phyloP scores from a whole-genome alignment of 2,888 invertebrate species.

The Heliconius aoede region DNA sequence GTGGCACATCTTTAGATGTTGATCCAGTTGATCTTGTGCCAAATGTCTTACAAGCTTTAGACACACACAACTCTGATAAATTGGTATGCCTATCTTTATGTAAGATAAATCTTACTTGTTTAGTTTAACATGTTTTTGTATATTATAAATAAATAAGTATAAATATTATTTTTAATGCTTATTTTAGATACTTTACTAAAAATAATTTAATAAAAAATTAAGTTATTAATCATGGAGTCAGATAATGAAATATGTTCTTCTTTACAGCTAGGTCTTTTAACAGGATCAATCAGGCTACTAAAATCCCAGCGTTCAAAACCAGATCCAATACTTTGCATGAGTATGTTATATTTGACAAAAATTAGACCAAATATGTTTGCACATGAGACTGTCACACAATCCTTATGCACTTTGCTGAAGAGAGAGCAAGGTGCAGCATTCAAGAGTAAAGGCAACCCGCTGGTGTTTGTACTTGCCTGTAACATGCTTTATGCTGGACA shows the following conservation, averaged over 20 bases:
- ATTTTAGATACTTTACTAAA: no score
- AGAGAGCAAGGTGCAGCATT: constrained; percentile 88
- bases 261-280: constrained; percentile 88
- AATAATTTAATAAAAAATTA: not conserved
- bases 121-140: not conserved
- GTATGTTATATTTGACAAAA: constrained; percentile 91
- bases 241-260: constrained; percentile 14
- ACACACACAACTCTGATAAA: constrained; percentile 91
- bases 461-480: constrained; percentile 91
- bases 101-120: not conserved
- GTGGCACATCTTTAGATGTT: constrained; percentile 87
- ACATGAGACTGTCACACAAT: constrained; percentile 89
- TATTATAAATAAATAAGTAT: no score
- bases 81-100: constrained; percentile 75
- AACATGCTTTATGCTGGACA: constrained; percentile 93
- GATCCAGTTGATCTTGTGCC: constrained; percentile 91
- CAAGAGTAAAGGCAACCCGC: constrained; percentile 91
- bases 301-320: constrained; percentile 92
- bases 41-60: constrained; percentile 89
- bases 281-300: constrained; percentile 93
- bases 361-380: constrained; percentile 90
- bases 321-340: constrained; percentile 90
- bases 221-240: no score
- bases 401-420: constrained; percentile 91
- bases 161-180: no score